A percentile compares a stretch with the other conserved stretches of the same genome.
phyloP scores from a whole-genome alignment of 2,797 vertebrate genomes.

The Oophaga sylvatica region DNA sequence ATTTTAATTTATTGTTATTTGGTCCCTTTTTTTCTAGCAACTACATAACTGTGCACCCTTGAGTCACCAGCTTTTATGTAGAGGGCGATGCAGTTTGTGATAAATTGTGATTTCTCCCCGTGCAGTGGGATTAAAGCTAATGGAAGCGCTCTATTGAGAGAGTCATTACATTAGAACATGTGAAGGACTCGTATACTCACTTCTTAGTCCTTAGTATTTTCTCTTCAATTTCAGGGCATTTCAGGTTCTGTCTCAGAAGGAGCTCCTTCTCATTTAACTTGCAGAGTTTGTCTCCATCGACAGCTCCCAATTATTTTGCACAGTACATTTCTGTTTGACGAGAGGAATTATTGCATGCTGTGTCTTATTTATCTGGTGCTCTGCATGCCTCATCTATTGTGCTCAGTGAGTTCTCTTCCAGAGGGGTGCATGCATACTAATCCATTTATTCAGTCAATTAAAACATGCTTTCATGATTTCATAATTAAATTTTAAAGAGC shows the following conservation, averaged over 20 bases:
- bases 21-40: neutral
- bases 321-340: constrained; percentile 47
- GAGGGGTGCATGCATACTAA: constrained; percentile 60
- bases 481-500: constrained; percentile 65
- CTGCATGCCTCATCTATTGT: constrained; percentile 10
- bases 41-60: neutral
- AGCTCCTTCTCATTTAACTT: constrained; percentile 18
- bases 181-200: neutral
- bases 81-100: neutral
- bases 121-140: neutral
- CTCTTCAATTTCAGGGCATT: neutral
- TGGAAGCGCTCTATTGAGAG: neutral
- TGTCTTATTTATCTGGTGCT: constrained; percentile 32
- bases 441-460: constrained; percentile 60
- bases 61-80: constrained; percentile 18
- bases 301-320: constrained; percentile 39
- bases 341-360: constrained; percentile 35
- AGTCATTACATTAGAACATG: neutral
- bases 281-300: constrained; percentile 8
- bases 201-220: neutral
- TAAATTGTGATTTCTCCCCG: neutral
- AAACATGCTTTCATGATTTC: constrained; percentile 53
- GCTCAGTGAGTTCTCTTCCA: constrained; percentile 56
- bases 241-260: neutral
- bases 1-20: constrained; percentile 5